Conservation (phyloP, 2,113 vertebrate species). For the Caranx ignobilis region DNA sequence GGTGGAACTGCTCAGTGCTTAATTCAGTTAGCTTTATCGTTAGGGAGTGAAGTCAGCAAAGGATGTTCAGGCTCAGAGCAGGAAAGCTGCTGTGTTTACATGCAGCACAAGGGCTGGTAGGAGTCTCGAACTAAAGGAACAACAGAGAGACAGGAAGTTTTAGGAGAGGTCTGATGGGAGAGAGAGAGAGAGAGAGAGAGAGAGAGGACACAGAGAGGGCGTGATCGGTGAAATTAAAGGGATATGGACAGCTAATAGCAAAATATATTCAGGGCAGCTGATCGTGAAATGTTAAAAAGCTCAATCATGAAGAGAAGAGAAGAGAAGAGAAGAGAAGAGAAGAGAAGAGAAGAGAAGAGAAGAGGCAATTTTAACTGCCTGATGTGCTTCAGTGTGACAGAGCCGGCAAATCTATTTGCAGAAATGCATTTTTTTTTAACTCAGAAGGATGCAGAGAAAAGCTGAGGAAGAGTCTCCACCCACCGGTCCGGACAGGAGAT, state of each 20-base stretch:
- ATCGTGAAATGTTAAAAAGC: constrained; percentile 48
- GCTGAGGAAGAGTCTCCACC: constrained; percentile 43
- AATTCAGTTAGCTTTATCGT: constrained; percentile 57
- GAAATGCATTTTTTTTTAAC: constrained; percentile 36
- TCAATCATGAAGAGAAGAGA: constrained; percentile 5
- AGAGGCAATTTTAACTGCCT: constrained; percentile 21
- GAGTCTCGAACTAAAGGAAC: not conserved
- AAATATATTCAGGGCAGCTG: constrained; percentile 27
- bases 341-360: constrained; percentile 23
- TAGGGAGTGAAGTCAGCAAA: constrained; percentile 11
- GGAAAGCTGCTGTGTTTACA: constrained; percentile 5
- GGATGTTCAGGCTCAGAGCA: constrained; percentile 8
- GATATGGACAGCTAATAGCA: constrained; percentile 8
- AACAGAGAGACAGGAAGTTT: not conserved
- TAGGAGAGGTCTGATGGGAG: not conserved
- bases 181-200: not conserved
- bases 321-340: constrained; percentile 23
- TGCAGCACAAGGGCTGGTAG: not conserved
- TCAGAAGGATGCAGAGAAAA: constrained; percentile 38
- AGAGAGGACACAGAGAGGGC: not conserved
- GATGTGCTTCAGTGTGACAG: constrained; percentile 28
- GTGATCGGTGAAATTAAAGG: constrained; percentile 29
- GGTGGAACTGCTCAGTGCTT: constrained; percentile 31
- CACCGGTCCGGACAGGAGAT: not conserved
- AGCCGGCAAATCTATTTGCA: constrained; percentile 29